Percentiles rank a stretch among this genome's conserved stretches.
These are phyloP conservation scores for Fissipunctia ypsillon DNA, from an alignment of 2,888 invertebrate genomes.

Conservation along the genomic window DNA sequence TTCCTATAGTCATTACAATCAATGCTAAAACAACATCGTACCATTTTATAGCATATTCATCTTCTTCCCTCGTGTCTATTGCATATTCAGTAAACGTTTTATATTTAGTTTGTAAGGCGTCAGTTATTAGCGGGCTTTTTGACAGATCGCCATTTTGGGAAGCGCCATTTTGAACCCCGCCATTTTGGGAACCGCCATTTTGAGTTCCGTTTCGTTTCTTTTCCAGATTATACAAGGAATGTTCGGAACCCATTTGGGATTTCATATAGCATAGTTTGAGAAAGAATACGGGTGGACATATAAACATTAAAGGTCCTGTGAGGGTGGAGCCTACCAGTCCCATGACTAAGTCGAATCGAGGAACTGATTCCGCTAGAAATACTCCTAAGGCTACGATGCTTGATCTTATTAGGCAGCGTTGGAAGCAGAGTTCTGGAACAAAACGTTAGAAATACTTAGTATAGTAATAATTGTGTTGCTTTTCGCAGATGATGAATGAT, in stretches of 20 bases:
- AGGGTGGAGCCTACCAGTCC: constrained; percentile 96
- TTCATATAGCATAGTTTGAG: constrained; percentile 91
- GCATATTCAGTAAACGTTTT: constrained; percentile 77
- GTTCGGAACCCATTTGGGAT: constrained; percentile 64
- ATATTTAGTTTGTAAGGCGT: constrained; percentile 74
- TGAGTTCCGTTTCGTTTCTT: constrained; percentile 15
- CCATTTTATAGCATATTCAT: constrained; percentile 80
- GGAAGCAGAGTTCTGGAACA: constrained; percentile 93
- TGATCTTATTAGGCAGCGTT: constrained; percentile 93
- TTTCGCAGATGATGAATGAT: too few species aligned
- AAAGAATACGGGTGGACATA: constrained; percentile 96
- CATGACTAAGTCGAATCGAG: constrained; percentile 96
- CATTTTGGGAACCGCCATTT: neutral
- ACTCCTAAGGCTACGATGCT: constrained; percentile 93
- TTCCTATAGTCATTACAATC: constrained; percentile 91
- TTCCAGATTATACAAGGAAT: constrained; percentile 6
- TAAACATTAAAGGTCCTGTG: constrained; percentile 95
- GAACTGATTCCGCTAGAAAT: constrained; percentile 95
- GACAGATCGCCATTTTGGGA: constrained; percentile 65
- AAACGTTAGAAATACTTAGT: neutral
- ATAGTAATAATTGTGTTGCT: neutral
- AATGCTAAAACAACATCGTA: constrained; percentile 89
- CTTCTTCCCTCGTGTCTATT: constrained; percentile 60
- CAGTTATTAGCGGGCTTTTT: constrained; percentile 76
- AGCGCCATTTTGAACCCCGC: constrained; percentile 15